Percentiles rank a stretch among this genome's conserved stretches.
phyloP scores from a whole-genome alignment of 2,113 vertebrate genomes.

The Upupa epops region DNA sequence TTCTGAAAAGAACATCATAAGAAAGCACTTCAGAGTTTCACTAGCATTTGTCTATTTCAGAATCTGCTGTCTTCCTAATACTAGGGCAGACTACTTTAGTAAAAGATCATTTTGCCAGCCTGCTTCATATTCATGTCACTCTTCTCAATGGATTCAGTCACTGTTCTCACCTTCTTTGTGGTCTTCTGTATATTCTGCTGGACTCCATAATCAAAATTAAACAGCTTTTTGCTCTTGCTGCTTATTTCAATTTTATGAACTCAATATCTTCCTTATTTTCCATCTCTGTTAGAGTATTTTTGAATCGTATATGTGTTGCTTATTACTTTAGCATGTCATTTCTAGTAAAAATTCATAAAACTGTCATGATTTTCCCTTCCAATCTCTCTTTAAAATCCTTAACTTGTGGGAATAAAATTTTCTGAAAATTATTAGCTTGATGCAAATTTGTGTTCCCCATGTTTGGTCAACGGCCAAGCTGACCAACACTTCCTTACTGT shows the following conservation, averaged over 20 bases:
- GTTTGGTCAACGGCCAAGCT: neutral
- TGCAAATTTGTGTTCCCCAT: neutral
- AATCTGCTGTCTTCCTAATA: neutral
- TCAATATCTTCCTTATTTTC: neutral
- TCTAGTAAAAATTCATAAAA: neutral
- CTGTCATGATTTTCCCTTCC: neutral
- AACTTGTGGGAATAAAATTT: neutral
- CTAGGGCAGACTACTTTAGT: neutral
- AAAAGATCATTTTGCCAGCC: neutral
- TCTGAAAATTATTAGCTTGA: neutral
- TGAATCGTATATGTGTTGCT: neutral
- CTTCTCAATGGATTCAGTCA: neutral
- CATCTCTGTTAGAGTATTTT: neutral
- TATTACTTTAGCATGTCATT: neutral
- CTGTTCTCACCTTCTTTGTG: neutral
- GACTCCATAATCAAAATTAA: neutral
- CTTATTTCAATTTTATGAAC: neutral
- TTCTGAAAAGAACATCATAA: neutral
- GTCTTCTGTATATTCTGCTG: neutral
- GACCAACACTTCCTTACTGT: neutral
- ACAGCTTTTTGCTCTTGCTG: neutral
- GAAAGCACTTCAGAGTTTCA: neutral
- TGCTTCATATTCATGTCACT: neutral
- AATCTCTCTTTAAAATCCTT: neutral
- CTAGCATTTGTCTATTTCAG: neutral